A percentile compares a stretch with the other conserved stretches of the same genome.
Evolutionary conservation across 2,113 vertebrate species (phyloP).

Genomic region (Malurus alboscapulatus): DNA sequence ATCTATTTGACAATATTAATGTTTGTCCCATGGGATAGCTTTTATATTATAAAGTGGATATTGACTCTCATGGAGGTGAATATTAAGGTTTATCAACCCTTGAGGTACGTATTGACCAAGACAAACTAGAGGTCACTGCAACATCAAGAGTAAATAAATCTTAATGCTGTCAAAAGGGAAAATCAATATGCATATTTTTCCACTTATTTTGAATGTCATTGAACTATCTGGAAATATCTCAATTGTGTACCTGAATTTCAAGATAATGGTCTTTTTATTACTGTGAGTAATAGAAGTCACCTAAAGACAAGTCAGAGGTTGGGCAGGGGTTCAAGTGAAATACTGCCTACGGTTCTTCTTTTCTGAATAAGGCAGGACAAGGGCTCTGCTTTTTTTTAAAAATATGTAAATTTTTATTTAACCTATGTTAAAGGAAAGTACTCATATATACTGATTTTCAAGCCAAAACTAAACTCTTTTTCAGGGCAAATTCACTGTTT

Average conservation of each 20-base stretch:
- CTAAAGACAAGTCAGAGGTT: background rate
- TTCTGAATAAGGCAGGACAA: background rate
- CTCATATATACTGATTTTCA: background rate
- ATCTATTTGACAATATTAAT: conserved; percentile 1
- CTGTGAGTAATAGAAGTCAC: background rate
- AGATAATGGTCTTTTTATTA: background rate
- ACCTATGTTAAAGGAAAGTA: background rate
- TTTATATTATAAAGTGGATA: conserved; percentile 48
- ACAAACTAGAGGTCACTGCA: conserved; percentile 53
- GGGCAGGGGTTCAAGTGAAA: background rate
- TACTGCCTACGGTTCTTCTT: background rate
- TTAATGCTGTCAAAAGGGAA: conserved; percentile 47
- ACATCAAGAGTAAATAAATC: conserved; percentile 67
- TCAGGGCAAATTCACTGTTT: background rate
- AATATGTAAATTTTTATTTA: background rate
- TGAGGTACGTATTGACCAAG: conserved; percentile 53
- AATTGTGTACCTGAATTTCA: background rate
- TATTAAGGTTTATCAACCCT: conserved; percentile 62
- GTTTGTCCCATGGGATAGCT: conserved; percentile 31
- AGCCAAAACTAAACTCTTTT: background rate
- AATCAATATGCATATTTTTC: conserved; percentile 67
- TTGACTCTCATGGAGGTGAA: conserved; percentile 60
- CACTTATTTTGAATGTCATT: conserved; percentile 45
- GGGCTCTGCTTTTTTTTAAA: background rate
- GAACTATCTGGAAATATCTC: conserved; percentile 16